These are phyloP conservation scores for Galeopsomyia nigrocyanea DNA, from an alignment of 2,888 invertebrate species.

Conservation along the genomic window DNA sequence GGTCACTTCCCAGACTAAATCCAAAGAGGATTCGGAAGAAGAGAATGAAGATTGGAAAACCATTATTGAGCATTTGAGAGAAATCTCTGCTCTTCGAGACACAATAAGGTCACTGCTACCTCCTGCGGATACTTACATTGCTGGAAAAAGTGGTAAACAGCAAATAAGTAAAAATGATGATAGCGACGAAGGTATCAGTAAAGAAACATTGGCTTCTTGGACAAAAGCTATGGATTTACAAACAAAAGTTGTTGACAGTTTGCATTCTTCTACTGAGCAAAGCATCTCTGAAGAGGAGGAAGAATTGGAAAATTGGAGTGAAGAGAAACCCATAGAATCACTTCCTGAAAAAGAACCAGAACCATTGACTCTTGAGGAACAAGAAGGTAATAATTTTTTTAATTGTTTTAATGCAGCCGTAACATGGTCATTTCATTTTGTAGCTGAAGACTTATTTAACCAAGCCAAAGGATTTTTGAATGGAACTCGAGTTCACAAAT, in stretches of 20 bases:
- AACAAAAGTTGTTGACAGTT: conserved; percentile 51
- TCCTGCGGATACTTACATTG: conserved; percentile 50
- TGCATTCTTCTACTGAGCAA: conserved; percentile 47
- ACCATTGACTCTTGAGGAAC: conserved; percentile 75
- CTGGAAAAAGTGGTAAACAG: neutral
- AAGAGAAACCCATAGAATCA: conserved; percentile 58
- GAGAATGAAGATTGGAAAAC: conserved; percentile 53
- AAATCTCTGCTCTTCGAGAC: conserved; percentile 56
- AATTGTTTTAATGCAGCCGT: conserved; percentile 4
- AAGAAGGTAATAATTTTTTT: conserved; percentile 72
- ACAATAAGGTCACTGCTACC: conserved; percentile 57
- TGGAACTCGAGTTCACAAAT: conserved; percentile 80
- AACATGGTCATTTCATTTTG: neutral
- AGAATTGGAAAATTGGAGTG: conserved; percentile 50
- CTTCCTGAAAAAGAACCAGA: conserved; percentile 71
- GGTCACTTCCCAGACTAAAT: conserved; percentile 43
- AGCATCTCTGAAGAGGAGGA: conserved; percentile 33
- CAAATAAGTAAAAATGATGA: conserved; percentile 53
- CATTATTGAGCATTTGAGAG: conserved; percentile 55
- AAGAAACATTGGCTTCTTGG: conserved; percentile 47
- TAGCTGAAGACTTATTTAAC: conserved; percentile 83
- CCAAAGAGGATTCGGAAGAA: conserved; percentile 57
- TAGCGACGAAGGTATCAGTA: conserved; percentile 31
- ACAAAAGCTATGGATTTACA: conserved; percentile 54
- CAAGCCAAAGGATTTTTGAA: conserved; percentile 79